These are phyloP conservation scores for Paelopatides confundens DNA, from an alignment of 53 echinoderm and acorn worm genomes.

Conservation along the genomic window DNA sequence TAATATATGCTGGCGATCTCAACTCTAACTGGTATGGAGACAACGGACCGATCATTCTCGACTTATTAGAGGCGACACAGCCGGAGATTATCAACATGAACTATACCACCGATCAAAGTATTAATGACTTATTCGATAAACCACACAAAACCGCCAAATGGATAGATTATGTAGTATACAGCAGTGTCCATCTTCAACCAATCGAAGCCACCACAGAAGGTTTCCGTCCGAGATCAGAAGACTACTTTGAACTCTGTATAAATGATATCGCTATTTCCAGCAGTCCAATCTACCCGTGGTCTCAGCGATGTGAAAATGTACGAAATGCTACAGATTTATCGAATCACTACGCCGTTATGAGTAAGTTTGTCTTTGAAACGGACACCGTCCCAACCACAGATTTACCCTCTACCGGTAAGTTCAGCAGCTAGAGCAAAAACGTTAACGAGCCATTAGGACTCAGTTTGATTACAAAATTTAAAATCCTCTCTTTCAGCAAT, in stretches of 20 bases:
- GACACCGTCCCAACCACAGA: neutral
- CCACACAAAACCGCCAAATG: conserved; percentile 44
- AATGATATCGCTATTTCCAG: conserved; percentile 20
- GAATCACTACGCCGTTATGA: conserved; percentile 87
- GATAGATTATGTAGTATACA: conserved; percentile 76
- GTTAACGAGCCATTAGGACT: no score
- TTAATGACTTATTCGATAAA: conserved; percentile 48
- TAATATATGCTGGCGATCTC: conserved; percentile 74
- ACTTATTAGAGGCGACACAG: conserved; percentile 22
- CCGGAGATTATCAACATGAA: conserved; percentile 50
- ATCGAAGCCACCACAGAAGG: conserved; percentile 48
- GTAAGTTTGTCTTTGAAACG: conserved; percentile 61
- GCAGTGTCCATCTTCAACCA: conserved; percentile 62
- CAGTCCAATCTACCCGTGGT: conserved; percentile 39
- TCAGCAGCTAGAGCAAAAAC: no score
- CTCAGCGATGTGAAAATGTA: conserved; percentile 15
- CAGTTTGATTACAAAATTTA: no score
- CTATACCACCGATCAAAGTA: conserved; percentile 47
- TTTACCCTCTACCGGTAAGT: neutral
- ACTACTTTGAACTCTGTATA: conserved; percentile 68
- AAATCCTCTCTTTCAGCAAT: no score
- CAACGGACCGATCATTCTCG: conserved; percentile 7
- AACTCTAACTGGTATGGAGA: conserved; percentile 48
- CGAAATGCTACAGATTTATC: conserved; percentile 77
- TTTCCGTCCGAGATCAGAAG: conserved; percentile 48